These are phyloP conservation scores for Cassiopea andromeda DNA, from an alignment of 30 jellyfish, hydroid and myxozoan genomes.

Conservation along the genomic window DNA sequence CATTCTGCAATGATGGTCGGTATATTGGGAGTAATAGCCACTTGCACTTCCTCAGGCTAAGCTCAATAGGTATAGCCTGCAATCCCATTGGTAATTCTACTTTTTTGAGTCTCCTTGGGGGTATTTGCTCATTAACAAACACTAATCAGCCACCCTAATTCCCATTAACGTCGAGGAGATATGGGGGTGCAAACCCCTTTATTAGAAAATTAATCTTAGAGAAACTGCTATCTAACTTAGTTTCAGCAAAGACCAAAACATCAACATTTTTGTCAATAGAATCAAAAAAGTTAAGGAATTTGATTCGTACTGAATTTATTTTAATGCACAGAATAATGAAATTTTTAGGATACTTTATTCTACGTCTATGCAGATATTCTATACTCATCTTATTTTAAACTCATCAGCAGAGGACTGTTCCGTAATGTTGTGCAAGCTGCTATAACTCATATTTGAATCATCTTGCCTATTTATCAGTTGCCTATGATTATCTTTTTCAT, in stretches of 20 bases:
- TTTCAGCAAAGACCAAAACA: too few species aligned
- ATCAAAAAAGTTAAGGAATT: neutral
- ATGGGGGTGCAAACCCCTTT: too few species aligned
- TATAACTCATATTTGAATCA: neutral
- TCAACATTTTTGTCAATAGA: neutral
- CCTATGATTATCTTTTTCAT: too few species aligned
- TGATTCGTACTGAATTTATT: neutral
- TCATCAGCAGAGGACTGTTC: neutral
- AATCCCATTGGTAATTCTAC: neutral
- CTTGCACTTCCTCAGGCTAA: slow-evolving; percentile 2
- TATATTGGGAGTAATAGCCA: slow-evolving; percentile 23
- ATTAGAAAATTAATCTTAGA: too few species aligned
- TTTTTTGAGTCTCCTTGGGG: neutral
- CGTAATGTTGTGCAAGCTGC: neutral
- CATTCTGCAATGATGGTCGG: slow-evolving; percentile 24
- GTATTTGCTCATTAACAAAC: too few species aligned
- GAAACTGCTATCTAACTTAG: too few species aligned
- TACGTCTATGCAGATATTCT: neutral
- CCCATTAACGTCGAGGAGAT: too few species aligned
- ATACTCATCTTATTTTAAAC: too few species aligned
- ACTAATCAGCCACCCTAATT: too few species aligned
- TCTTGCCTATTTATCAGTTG: neutral
- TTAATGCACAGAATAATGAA: neutral
- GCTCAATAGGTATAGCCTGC: slow-evolving; percentile 28
- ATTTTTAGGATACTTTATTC: neutral